Percentiles rank a stretch among this genome's conserved stretches.
Conservation (phyloP, 2,113 vertebrate species). For the Micromys minutus region DNA sequence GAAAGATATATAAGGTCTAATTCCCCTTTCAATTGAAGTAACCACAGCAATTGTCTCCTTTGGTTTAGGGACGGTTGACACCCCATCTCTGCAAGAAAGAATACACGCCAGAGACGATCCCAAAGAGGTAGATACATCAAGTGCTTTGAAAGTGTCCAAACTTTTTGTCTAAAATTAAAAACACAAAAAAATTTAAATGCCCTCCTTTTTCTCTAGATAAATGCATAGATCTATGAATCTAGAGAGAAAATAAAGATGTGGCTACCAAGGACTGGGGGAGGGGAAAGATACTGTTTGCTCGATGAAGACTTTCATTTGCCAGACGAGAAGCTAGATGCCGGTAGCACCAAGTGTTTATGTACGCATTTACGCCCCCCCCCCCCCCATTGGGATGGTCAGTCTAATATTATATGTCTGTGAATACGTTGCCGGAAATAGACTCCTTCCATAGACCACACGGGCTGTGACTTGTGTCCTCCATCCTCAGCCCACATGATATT, state of each 20-base stretch:
- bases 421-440: not conserved
- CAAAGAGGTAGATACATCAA: conserved; percentile 87
- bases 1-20: conserved; percentile 6
- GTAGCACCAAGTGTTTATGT: not conserved
- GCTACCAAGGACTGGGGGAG: too few relatives aligned
- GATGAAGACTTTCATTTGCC: not conserved
- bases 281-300: not conserved
- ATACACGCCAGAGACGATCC: conserved; percentile 93
- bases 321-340: not conserved
- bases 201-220: not conserved
- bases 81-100: conserved; percentile 92
- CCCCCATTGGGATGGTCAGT: not conserved
- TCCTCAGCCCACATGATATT: not conserved
- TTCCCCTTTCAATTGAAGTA: conserved; percentile 49
- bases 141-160: not conserved
- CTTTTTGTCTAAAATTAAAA: not conserved
- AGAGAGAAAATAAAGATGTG: not conserved
- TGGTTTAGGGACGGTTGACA: conserved; percentile 93
- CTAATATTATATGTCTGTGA: not conserved
- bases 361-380: too few relatives aligned
- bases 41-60: conserved; percentile 52
- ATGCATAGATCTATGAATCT: not conserved
- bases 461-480: not conserved
- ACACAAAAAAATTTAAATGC: not conserved
- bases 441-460: not conserved